Evolutionary conservation across 2,797 vertebrate genomes (phyloP).

Genomic region (Karalla daura): DNA sequence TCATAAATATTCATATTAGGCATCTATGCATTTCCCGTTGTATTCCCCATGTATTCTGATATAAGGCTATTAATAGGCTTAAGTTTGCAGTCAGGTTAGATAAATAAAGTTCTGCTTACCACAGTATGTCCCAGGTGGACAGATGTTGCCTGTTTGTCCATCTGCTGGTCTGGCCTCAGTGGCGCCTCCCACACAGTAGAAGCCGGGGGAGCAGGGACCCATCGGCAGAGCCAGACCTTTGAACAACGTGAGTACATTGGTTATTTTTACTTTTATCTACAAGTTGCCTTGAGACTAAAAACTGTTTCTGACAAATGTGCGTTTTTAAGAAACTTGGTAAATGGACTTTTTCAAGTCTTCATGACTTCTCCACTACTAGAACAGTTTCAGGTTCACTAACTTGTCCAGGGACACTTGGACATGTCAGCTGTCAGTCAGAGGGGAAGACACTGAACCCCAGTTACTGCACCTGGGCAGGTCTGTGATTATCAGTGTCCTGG

Average conservation of each 20-base stretch:
- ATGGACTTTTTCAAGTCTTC: too few species aligned
- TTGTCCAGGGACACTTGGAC: too few species aligned
- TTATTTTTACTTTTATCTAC: slow-evolving; percentile 1
- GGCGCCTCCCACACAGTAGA: slow-evolving; percentile 88
- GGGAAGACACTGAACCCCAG: too few species aligned
- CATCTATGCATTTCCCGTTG: too few species aligned
- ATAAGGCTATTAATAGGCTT: background rate
- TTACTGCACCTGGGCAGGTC: background rate
- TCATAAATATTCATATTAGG: too few species aligned
- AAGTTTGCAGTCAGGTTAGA: slow-evolving; percentile 15
- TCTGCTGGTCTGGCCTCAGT: slow-evolving; percentile 84
- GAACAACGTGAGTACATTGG: background rate
- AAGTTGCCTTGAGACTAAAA: background rate
- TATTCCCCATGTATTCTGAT: background rate
- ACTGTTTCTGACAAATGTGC: background rate
- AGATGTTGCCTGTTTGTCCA: slow-evolving; percentile 86
- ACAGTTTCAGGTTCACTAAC: too few species aligned
- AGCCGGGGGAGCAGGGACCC: slow-evolving; percentile 89
- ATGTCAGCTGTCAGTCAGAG: too few species aligned
- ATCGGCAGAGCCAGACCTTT: slow-evolving; percentile 87
- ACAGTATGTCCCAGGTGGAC: slow-evolving; percentile 89
- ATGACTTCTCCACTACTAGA: too few species aligned
- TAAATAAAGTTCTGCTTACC: slow-evolving; percentile 75
- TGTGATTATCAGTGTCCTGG: background rate
- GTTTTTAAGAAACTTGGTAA: too few species aligned